These are phyloP conservation scores for Hiodon alosoides DNA, from an alignment of 2,113 vertebrate genomes.

Conservation along the genomic window DNA sequence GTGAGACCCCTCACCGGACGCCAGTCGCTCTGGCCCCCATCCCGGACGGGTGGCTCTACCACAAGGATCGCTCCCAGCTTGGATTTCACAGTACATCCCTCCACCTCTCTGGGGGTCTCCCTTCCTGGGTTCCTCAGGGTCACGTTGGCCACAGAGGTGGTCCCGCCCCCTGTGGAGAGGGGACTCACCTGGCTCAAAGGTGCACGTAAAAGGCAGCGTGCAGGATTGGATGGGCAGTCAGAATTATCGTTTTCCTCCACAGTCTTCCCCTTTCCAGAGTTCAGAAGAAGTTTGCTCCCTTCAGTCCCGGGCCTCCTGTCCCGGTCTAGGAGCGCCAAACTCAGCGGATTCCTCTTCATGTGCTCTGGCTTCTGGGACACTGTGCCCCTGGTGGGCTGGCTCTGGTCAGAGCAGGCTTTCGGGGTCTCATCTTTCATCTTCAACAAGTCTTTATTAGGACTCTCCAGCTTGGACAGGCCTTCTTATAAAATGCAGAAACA, in stretches of 20 bases:
- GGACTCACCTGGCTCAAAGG: conserved; percentile 17
- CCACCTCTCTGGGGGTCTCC: conserved; percentile 41
- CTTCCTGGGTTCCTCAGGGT: conserved; percentile 44
- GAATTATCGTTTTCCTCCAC: background rate
- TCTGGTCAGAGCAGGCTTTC: conserved; percentile 26
- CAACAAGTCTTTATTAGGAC: conserved; percentile 5
- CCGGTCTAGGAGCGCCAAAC: conserved; percentile 16
- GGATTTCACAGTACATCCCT: background rate
- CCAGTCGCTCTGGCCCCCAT: conserved; percentile 56
- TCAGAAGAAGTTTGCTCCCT: conserved; percentile 6
- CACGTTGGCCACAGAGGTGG: background rate
- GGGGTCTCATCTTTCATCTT: conserved; percentile 16
- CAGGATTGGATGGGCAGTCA: background rate
- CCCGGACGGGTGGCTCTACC: conserved; percentile 67
- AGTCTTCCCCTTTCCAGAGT: conserved; percentile 16
- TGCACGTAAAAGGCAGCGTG: conserved; percentile 7
- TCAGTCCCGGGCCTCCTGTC: conserved; percentile 3
- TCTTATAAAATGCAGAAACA: conserved; percentile 1
- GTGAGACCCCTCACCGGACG: conserved; percentile 39
- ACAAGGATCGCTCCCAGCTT: conserved; percentile 33
- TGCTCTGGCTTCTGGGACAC: conserved; percentile 19
- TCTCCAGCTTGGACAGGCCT: conserved; percentile 26
- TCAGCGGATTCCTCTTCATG: conserved; percentile 25
- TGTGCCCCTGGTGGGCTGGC: conserved; percentile 1
- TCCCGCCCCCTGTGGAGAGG: background rate